These are phyloP conservation scores for Macrotrachela quadricornifera DNA, from an alignment of 1,140 invertebrate species.

Conservation along the genomic window DNA sequence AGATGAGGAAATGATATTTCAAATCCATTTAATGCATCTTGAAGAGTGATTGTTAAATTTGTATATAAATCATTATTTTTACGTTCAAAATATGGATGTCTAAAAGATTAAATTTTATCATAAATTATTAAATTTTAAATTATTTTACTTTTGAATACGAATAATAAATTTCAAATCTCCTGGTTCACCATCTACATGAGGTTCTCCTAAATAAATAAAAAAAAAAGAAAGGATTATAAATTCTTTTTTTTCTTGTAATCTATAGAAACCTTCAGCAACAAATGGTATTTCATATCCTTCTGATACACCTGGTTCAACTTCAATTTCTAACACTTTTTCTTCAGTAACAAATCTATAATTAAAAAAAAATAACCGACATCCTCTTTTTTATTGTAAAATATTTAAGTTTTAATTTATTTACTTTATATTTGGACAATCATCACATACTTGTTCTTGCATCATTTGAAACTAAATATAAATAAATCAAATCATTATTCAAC, in stretches of 20 bases:
- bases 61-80: constrained; percentile 85
- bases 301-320: constrained; percentile 85
- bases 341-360: constrained; percentile 56
- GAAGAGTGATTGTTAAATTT: constrained; percentile 79
- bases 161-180: constrained; percentile 79
- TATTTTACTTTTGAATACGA: constrained; percentile 48
- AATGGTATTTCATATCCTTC: constrained; percentile 85
- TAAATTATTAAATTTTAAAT: not conserved
- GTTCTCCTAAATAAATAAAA: constrained; percentile 38
- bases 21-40: constrained; percentile 79
- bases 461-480: constrained; percentile 51
- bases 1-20: constrained; percentile 71
- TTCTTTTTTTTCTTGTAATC: too few relatives aligned
- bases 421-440: constrained; percentile 95
- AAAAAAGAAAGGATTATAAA: too few relatives aligned
- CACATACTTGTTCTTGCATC: constrained; percentile 94
- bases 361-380: not conserved
- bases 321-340: constrained; percentile 72
- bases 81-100: constrained; percentile 68
- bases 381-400: not conserved
- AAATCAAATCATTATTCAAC: too few relatives aligned
- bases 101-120: constrained; percentile 14
- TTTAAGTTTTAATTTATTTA: constrained; percentile 14
- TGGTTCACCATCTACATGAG: constrained; percentile 90
- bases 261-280: constrained; percentile 61